A percentile compares a stretch with the other conserved stretches of the same genome.
Conservation (phyloP, 2,797 vertebrate species). For the Streptopelia turtur region DNA sequence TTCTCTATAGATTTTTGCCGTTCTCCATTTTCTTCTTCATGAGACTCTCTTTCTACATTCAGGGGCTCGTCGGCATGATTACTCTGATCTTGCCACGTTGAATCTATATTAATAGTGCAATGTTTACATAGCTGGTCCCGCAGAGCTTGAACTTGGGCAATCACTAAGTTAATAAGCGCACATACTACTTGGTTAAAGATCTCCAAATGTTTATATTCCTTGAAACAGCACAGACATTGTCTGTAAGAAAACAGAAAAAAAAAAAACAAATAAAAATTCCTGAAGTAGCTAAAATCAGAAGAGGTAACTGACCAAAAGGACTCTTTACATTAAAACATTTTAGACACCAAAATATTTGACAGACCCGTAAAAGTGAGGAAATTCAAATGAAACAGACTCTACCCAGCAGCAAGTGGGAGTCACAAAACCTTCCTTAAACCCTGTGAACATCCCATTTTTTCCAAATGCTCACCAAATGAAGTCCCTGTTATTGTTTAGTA, state of each 20-base stretch:
- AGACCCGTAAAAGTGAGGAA: background rate
- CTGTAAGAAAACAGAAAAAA: constrained; percentile 76
- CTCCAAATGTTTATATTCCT: constrained; percentile 99
- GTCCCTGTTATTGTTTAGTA: background rate
- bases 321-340: background rate
- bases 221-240: constrained; percentile 99
- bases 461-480: background rate
- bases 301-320: background rate
- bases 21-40: constrained; percentile 82
- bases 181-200: constrained; percentile 99
- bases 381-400: background rate
- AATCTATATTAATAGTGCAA: constrained; percentile 82
- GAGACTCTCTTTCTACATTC: constrained; percentile 91
- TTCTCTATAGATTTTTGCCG: constrained; percentile 80
- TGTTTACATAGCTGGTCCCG: constrained; percentile 92
- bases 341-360: background rate
- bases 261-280: background rate
- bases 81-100: constrained; percentile 81
- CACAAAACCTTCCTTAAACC: background rate
- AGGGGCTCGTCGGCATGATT: constrained; percentile 88
- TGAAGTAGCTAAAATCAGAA: background rate
- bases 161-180: constrained; percentile 98
- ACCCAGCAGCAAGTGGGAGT: background rate
- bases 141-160: constrained; percentile 94
- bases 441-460: background rate